Base-by-base conservation (phyloP, 2,113 vertebrate genomes). In the Cacatua alba region DNA sequence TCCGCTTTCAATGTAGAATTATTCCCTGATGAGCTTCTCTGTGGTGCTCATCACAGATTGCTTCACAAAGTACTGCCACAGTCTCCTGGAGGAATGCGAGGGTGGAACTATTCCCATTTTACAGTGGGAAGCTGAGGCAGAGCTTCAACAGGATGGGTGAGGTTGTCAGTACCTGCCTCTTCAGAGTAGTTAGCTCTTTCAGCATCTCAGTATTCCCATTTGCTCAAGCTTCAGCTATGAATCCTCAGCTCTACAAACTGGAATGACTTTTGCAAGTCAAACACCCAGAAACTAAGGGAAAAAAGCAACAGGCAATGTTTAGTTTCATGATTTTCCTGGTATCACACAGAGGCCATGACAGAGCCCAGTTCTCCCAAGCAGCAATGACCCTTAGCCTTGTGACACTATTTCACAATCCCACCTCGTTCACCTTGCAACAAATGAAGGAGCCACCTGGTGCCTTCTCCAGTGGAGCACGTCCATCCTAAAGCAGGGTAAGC, bases 31-130 rank as follows among this genome's bases (percentile, higher is more conserved):
- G 77, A 92, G 77, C 65, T 91, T 62, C 65, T 88, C 83, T 68
- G 71, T 67, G 80, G 68, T 94, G 67, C 52, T 94, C n/a, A 81
- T 78, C 88, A 70, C 0, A 1, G 49, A 52, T 37, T 43, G 86
- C 93, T 92, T 94, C 69, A 75, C 39, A 7, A 82, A 87, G 62
- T n/a, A 28, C 48, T 29, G 70, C 69, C 65, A 71, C 77, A 37
- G 69, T 43, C 51, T 82, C 84, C 84, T 62, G 75, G 81, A 91
- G 78, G 84, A 91, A 84, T 49, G 62, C 6, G 31, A 91, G 65
- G 78, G 81, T 90, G 89, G 86, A 91, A 76, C 67, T 90, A 55
- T 60, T 96, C 52, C 62, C 21, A 52, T 88, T 81, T 78, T 81
- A 39, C 18, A 64, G 77, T 43, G 43, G 33, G 77, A 94, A 91